Percentiles rank a stretch among this genome's conserved stretches.
Evolutionary conservation across 2,113 vertebrate genomes (phyloP).

Genomic region (Cheirogaleus medius): DNA sequence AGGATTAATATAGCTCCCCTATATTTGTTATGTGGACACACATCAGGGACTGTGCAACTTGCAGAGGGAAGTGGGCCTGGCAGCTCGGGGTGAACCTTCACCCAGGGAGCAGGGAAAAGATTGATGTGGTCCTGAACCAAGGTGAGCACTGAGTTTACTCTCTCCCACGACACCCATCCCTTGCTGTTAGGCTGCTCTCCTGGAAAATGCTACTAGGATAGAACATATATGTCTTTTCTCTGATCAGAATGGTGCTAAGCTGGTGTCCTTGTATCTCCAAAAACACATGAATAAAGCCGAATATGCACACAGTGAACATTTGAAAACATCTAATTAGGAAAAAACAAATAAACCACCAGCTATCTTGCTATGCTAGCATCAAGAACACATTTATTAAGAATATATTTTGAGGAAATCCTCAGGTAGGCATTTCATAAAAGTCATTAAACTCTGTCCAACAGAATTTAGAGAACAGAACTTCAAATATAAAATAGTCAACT

Average conservation of each 20-base stretch:
- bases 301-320: background rate
- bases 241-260: background rate
- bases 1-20: background rate
- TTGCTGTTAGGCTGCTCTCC: background rate
- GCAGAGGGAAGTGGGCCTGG: background rate
- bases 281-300: background rate
- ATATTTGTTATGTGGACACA: background rate
- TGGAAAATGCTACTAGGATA: background rate
- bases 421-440: background rate
- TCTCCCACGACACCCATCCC: background rate
- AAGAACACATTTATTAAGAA: constrained; percentile 19
- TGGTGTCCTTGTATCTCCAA: background rate
- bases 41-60: background rate
- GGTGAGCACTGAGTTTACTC: background rate
- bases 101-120: background rate
- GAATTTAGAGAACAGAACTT: background rate
- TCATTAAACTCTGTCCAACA: background rate
- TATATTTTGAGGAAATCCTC: background rate
- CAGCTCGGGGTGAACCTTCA: too few species aligned
- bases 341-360: background rate
- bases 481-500: constrained; percentile 3
- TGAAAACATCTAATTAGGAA: constrained; percentile 2
- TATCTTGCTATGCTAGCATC: background rate
- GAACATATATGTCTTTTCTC: background rate
- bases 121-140: background rate